These are phyloP conservation scores for Oppia nitens DNA, from an alignment of 1,140 invertebrate genomes.

Conservation along the genomic window DNA sequence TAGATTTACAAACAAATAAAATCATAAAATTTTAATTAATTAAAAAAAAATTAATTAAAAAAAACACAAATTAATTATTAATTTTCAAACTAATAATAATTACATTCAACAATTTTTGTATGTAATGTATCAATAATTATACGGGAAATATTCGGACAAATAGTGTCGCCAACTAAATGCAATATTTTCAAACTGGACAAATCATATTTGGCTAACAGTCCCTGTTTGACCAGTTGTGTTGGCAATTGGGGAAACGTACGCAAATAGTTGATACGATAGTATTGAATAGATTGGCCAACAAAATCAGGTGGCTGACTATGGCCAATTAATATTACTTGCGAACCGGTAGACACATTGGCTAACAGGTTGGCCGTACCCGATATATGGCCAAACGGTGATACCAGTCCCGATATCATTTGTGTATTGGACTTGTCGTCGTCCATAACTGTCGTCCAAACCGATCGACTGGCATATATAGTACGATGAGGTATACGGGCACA, in stretches of 20 bases:
- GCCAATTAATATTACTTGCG: not conserved
- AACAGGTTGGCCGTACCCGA: not conserved
- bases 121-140: not conserved
- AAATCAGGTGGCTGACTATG: too few relatives aligned
- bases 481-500: not conserved
- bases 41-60: too few relatives aligned
- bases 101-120: not conserved
- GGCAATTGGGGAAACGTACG: not conserved
- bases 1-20: too few relatives aligned
- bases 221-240: not conserved
- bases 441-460: too few relatives aligned
- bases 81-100: too few relatives aligned
- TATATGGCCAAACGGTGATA: constrained; percentile 4
- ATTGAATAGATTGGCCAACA: not conserved
- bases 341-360: not conserved
- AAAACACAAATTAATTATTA: too few relatives aligned
- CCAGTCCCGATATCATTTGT: not conserved
- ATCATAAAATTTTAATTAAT: too few relatives aligned
- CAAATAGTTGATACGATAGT: not conserved
- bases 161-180: not conserved
- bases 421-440: too few relatives aligned
- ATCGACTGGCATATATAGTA: not conserved
- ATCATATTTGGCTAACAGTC: not conserved
- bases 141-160: not conserved
- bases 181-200: not conserved